A percentile compares a stretch with the other conserved stretches of the same genome.
Conservation (phyloP, 2,797 vertebrate species). For the Microchirus variegatus region DNA sequence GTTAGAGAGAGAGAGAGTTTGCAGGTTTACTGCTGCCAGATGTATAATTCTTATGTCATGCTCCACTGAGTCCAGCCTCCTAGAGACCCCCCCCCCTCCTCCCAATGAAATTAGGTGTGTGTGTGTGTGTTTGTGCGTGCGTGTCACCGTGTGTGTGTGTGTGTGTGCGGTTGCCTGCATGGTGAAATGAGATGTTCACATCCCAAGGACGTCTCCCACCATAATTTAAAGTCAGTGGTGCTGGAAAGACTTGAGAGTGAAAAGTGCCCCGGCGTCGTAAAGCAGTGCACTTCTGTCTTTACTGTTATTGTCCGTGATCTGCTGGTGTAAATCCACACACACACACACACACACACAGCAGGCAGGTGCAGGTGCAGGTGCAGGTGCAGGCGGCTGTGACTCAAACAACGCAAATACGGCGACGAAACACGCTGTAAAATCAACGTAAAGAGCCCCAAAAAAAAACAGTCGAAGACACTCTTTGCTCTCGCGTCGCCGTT, state of each 20-base stretch:
- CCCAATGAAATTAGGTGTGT: slow-evolving; percentile 64
- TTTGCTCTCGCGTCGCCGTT: slow-evolving; percentile 28
- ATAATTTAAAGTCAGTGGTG: slow-evolving; percentile 80
- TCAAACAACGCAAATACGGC: slow-evolving; percentile 62
- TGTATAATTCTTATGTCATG: slow-evolving; percentile 79
- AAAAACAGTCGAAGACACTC: slow-evolving; percentile 13
- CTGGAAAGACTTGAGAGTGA: slow-evolving; percentile 78
- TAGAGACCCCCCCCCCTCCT: slow-evolving; percentile 74
- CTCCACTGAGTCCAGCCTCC: slow-evolving; percentile 70
- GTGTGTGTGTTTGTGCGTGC: slow-evolving; percentile 26
- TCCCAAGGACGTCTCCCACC: slow-evolving; percentile 81
- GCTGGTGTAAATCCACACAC: slow-evolving; percentile 70
- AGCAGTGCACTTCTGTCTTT: slow-evolving; percentile 73
- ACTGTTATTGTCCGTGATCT: slow-evolving; percentile 77
- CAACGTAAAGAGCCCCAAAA: slow-evolving; percentile 52
- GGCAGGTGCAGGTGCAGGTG: no score
- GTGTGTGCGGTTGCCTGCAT: slow-evolving; percentile 27
- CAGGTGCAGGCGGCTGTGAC: slow-evolving; percentile 61
- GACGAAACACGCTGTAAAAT: slow-evolving; percentile 52
- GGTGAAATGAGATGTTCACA: slow-evolving; percentile 82
- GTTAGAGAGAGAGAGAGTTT: slow-evolving; percentile 39
- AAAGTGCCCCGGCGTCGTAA: slow-evolving; percentile 80
- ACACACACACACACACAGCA: no score
- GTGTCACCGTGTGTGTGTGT: slow-evolving; percentile 25
- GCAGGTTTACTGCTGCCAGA: slow-evolving; percentile 74